phyloP scores from a whole-genome alignment of 2,113 vertebrate species.

The Archocentrus centrarchus region DNA sequence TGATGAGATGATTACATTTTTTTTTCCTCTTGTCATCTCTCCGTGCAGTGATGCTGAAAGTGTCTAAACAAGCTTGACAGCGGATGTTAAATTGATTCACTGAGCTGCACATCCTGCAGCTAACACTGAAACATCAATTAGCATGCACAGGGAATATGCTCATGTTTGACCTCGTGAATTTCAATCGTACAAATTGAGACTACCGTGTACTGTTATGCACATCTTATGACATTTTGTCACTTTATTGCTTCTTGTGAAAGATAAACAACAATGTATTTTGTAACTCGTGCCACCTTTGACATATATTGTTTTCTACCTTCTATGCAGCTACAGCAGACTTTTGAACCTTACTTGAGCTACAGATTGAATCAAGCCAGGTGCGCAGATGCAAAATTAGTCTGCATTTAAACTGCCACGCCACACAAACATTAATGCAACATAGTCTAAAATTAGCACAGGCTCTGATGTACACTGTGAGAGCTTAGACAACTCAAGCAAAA shows the following conservation, averaged over 20 bases:
- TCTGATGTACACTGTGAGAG: background rate
- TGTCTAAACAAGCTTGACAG: background rate
- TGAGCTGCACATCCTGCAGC: background rate
- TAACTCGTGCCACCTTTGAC: too few species aligned
- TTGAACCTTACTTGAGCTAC: background rate
- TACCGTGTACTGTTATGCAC: too few species aligned
- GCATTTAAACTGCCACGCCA: background rate
- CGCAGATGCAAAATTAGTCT: background rate
- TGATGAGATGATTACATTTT: background rate
- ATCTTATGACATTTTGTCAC: too few species aligned
- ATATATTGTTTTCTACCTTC: background rate
- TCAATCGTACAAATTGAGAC: background rate
- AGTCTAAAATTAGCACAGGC: background rate
- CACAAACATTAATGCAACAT: background rate
- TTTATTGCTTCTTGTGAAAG: too few species aligned
- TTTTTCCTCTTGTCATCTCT: background rate
- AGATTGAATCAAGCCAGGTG: background rate
- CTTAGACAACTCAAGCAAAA: background rate
- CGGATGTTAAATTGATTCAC: background rate
- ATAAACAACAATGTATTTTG: too few species aligned
- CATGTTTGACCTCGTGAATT: background rate
- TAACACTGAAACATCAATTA: conserved; percentile 18
- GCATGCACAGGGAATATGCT: background rate
- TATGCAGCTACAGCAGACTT: too few species aligned
- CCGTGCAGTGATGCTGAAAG: background rate